Evolutionary conservation across 2,888 invertebrate genomes (phyloP).

Genomic region (Diadegma fenestrale): DNA sequence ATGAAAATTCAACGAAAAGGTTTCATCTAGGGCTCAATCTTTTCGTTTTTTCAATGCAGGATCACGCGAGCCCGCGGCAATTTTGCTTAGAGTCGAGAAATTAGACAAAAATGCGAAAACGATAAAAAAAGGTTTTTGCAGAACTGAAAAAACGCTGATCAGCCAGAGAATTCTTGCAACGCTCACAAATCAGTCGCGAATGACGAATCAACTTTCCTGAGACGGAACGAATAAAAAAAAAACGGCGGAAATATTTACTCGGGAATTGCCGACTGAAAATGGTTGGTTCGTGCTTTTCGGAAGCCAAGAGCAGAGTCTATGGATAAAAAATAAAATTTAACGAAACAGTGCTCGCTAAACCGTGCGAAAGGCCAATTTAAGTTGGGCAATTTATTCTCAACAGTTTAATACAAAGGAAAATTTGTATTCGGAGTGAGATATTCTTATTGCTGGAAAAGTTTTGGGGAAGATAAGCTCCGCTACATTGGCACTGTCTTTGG

Average conservation of each 20-base stretch:
- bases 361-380: conserved; percentile 34
- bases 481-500: conserved; percentile 45
- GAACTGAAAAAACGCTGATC: not conserved
- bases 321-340: conserved; percentile 19
- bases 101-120: too few relatives aligned
- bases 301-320: not conserved
- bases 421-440: conserved; percentile 45
- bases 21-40: too few relatives aligned
- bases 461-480: conserved; percentile 50
- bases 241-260: too few relatives aligned
- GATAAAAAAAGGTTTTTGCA: too few relatives aligned
- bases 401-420: conserved; percentile 44
- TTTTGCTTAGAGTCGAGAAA: too few relatives aligned
- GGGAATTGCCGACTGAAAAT: not conserved
- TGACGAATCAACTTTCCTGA: not conserved
- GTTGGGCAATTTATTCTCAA: conserved; percentile 39
- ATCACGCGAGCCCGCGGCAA: too few relatives aligned
- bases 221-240: not conserved
- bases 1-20: too few relatives aligned
- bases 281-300: not conserved
- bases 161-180: not conserved
- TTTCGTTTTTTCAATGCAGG: too few relatives aligned
- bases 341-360: conserved; percentile 4
- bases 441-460: conserved; percentile 50
- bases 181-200: not conserved